Evolutionary conservation across 1,140 invertebrate species (phyloP).

Genomic region (Drosophila ercepeae): DNA sequence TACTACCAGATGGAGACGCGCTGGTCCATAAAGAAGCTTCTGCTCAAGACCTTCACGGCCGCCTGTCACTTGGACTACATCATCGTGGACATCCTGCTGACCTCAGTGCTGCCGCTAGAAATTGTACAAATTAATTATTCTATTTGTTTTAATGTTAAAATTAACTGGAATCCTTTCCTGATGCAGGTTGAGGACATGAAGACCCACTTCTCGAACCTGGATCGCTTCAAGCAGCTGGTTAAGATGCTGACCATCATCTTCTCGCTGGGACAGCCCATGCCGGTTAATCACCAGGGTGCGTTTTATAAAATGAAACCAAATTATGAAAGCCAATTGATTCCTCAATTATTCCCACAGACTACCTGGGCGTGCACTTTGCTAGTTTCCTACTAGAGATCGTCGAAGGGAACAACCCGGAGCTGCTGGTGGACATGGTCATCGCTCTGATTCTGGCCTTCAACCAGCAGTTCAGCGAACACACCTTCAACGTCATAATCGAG

Average conservation of each 20-base stretch:
- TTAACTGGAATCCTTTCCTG: background rate
- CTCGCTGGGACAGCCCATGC: constrained; percentile 94
- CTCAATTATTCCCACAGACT: constrained; percentile 86
- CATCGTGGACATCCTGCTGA: constrained; percentile 91
- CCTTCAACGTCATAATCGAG: constrained; percentile 91
- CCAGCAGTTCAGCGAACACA: constrained; percentile 89
- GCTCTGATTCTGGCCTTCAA: constrained; percentile 94
- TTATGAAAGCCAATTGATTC: background rate
- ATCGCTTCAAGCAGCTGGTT: constrained; percentile 85
- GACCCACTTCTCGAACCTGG: constrained; percentile 77
- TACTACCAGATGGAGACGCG: constrained; percentile 97
- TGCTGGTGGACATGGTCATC: constrained; percentile 92
- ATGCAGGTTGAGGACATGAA: constrained; percentile 82
- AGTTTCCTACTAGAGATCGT: constrained; percentile 91
- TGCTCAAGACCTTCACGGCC: constrained; percentile 93
- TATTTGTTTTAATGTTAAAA: background rate
- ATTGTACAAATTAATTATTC: constrained; percentile 85
- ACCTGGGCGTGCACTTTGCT: constrained; percentile 92
- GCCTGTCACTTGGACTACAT: constrained; percentile 93
- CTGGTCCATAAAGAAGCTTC: constrained; percentile 91
- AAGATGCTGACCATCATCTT: constrained; percentile 93
- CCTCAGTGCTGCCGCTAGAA: constrained; percentile 94
- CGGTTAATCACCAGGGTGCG: constrained; percentile 91
- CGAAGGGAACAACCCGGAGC: constrained; percentile 91
- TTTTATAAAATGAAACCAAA: background rate